These are phyloP conservation scores for Poeciliopsis turrubarensis DNA, from an alignment of 2,113 vertebrate genomes.

Conservation along the genomic window DNA sequence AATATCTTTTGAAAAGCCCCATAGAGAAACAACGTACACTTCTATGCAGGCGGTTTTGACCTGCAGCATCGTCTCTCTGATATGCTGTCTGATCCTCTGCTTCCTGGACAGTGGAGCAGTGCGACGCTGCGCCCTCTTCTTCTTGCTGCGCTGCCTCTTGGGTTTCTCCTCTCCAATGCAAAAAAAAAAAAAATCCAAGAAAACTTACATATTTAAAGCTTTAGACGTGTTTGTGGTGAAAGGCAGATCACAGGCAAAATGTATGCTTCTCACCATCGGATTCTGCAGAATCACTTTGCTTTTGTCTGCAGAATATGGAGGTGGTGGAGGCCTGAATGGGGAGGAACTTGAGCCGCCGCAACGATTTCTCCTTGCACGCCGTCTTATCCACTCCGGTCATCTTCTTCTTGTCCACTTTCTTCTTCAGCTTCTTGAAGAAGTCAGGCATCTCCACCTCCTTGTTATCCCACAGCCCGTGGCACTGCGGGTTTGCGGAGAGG, in stretches of 20 bases:
- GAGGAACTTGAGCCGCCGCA: conserved; percentile 64
- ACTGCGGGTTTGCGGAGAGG: conserved; percentile 56
- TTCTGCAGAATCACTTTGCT: conserved; percentile 39
- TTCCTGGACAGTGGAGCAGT: conserved; percentile 71
- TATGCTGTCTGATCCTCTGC: conserved; percentile 70
- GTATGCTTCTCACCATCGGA: conserved; percentile 54
- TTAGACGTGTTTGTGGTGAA: not conserved
- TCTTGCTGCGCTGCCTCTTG: conserved; percentile 72
- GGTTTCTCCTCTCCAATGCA: conserved; percentile 58
- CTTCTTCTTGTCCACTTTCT: conserved; percentile 77
- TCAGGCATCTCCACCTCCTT: conserved; percentile 79
- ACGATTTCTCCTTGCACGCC: conserved; percentile 20
- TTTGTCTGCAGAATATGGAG: conserved; percentile 61
- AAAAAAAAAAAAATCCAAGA: conserved; percentile 9
- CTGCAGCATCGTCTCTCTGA: conserved; percentile 75
- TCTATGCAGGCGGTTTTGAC: conserved; percentile 75
- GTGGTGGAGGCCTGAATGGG: conserved; percentile 71
- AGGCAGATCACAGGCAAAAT: not conserved
- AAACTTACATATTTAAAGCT: not conserved
- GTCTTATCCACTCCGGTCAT: conserved; percentile 51
- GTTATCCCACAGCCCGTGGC: conserved; percentile 84
- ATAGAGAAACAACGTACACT: conserved; percentile 61
- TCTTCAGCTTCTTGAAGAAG: conserved; percentile 79
- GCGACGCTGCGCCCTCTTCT: conserved; percentile 59
- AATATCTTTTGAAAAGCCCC: not conserved